phyloP scores from a whole-genome alignment of 2,797 vertebrate genomes.

The Trichosurus vulpecula region DNA sequence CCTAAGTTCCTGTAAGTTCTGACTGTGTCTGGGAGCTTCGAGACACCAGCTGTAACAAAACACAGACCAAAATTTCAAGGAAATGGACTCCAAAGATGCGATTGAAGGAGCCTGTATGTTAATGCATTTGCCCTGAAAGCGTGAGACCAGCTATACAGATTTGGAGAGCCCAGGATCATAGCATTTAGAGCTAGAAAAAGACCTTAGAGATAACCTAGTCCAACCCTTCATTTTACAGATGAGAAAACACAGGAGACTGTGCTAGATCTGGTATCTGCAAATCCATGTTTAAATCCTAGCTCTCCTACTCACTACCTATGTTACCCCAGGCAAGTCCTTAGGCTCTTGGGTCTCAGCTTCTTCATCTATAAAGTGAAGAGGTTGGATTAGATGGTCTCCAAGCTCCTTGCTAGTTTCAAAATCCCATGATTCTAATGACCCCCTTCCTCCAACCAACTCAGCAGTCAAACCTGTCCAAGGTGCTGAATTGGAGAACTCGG shows the following conservation, averaged over 20 bases:
- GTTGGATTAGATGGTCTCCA: neutral
- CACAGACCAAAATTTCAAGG: neutral
- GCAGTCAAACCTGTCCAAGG: slow-evolving; percentile 45
- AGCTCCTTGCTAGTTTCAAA: neutral
- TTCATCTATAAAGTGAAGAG: neutral
- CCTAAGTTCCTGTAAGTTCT: neutral
- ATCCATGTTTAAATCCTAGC: neutral
- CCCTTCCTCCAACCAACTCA: too few species aligned
- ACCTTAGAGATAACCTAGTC: neutral
- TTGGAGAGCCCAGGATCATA: neutral
- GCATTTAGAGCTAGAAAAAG: neutral
- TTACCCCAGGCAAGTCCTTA: neutral
- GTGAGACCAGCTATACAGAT: neutral
- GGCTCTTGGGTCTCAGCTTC: neutral
- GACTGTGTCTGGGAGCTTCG: neutral
- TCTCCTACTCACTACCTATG: neutral
- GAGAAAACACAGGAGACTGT: neutral
- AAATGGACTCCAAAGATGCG: neutral
- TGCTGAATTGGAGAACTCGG: slow-evolving; percentile 53
- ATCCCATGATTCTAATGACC: neutral
- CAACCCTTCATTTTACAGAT: neutral
- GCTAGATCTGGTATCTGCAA: neutral
- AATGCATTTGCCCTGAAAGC: neutral
- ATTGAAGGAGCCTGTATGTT: neutral
- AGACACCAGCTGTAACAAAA: neutral